These are phyloP conservation scores for Acrocephalus scirpaceus DNA, from an alignment of 2,797 vertebrate genomes.

Conservation along the genomic window DNA sequence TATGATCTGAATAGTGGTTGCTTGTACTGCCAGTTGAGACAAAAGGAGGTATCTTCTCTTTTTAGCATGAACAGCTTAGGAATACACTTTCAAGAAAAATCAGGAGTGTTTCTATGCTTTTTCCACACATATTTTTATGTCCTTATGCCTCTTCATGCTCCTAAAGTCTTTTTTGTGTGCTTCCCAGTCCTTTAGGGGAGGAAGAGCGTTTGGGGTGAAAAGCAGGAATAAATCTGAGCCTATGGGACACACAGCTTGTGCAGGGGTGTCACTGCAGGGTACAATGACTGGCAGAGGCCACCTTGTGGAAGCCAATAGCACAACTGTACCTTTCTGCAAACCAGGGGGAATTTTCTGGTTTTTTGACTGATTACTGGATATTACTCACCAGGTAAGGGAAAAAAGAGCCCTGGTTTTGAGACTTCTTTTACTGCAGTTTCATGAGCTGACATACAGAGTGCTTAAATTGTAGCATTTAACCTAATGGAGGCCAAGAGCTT, in stretches of 20 bases:
- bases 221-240: not conserved
- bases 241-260: not conserved
- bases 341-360: not conserved
- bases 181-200: not conserved
- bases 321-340: not conserved
- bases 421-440: not conserved
- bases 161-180: not conserved
- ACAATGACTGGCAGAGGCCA: constrained; percentile 52
- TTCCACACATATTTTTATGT: not conserved
- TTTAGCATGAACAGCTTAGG: not conserved
- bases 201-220: fast-evolving
- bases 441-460: not conserved
- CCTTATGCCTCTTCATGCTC: not conserved
- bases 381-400: not conserved
- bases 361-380: not conserved
- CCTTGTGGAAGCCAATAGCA: constrained; percentile 34
- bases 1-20: not conserved
- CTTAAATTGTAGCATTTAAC: not conserved
- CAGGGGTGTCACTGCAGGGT: not conserved
- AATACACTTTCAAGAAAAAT: not conserved
- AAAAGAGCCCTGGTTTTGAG: not conserved
- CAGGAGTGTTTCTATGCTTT: not conserved
- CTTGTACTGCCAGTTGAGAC: not conserved
- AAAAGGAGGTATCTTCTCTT: not conserved
- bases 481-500: not conserved